Evolutionary conservation across 2,797 vertebrate genomes (phyloP).

Genomic region (Otolemur crassicaudatus): DNA sequence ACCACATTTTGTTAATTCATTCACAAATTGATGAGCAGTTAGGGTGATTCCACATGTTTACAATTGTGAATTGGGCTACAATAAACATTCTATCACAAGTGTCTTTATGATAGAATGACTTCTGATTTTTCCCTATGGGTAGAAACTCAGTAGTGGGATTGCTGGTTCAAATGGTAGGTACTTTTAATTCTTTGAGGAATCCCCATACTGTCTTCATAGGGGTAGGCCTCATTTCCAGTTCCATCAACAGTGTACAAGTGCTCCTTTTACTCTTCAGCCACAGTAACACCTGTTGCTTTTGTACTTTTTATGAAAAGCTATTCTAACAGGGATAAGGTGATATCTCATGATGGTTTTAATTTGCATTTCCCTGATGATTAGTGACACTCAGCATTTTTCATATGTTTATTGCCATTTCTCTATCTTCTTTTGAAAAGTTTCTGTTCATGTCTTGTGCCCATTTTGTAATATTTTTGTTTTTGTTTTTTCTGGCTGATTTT

Average conservation of each 20-base stretch:
- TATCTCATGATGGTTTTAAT: background rate
- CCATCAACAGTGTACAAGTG: background rate
- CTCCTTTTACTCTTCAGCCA: background rate
- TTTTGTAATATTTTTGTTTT: background rate
- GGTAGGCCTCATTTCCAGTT: background rate
- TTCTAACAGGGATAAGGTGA: background rate
- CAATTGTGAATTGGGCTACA: background rate
- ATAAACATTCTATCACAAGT: background rate
- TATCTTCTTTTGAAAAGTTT: background rate
- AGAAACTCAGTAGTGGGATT: background rate
- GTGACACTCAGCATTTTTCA: background rate
- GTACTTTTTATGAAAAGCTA: background rate
- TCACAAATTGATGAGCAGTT: background rate
- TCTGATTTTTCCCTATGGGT: background rate
- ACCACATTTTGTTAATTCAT: background rate
- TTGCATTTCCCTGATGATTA: background rate
- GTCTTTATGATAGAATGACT: background rate
- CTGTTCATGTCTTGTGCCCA: background rate
- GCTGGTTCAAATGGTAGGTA: background rate
- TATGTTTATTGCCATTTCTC: background rate
- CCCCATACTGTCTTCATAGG: background rate
- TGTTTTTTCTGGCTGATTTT: background rate
- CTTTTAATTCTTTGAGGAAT: background rate
- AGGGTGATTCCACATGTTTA: background rate
- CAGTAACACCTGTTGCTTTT: background rate